Percentiles rank a stretch among this genome's conserved stretches.
Evolutionary conservation across 1,140 invertebrate species (phyloP).

Genomic region (Pemphigus obesinymphae): DNA sequence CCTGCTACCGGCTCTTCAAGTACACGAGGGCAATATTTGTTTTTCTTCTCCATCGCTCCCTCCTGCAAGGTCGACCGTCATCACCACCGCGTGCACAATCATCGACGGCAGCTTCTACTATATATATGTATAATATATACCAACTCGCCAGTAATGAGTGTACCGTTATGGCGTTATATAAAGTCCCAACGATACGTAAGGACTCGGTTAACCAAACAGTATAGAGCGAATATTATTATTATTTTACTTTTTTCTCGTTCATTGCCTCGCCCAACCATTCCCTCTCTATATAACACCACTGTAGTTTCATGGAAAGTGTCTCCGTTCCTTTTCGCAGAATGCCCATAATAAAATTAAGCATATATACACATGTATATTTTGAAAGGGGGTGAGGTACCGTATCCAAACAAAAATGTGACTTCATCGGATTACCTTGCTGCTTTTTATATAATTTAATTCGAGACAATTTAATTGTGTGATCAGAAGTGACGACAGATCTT

Average conservation of each 20-base stretch:
- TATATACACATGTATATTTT: background rate
- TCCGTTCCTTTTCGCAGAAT: background rate
- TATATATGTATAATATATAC: background rate
- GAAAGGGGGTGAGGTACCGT: background rate
- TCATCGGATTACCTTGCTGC: background rate
- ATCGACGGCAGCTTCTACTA: background rate
- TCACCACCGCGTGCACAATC: background rate
- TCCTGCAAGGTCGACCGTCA: background rate
- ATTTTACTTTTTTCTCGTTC: background rate
- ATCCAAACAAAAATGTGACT: conserved; percentile 13
- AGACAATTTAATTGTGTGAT: background rate
- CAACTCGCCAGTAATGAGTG: background rate
- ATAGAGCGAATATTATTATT: conserved; percentile 4
- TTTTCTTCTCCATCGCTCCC: background rate
- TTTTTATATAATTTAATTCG: conserved; percentile 23
- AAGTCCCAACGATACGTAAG: conserved; percentile 13
- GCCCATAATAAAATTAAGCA: conserved; percentile 25
- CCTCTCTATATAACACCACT: background rate
- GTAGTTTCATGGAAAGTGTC: background rate
- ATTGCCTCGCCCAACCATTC: background rate
- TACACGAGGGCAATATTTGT: conserved; percentile 27
- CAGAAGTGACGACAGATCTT: background rate
- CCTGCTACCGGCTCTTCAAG: conserved; percentile 22
- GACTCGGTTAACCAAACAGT: conserved; percentile 30
- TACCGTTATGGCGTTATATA: background rate